These are phyloP conservation scores for Drosophila eohydei DNA, from an alignment of 2,888 invertebrate genomes.

Conservation along the genomic window DNA sequence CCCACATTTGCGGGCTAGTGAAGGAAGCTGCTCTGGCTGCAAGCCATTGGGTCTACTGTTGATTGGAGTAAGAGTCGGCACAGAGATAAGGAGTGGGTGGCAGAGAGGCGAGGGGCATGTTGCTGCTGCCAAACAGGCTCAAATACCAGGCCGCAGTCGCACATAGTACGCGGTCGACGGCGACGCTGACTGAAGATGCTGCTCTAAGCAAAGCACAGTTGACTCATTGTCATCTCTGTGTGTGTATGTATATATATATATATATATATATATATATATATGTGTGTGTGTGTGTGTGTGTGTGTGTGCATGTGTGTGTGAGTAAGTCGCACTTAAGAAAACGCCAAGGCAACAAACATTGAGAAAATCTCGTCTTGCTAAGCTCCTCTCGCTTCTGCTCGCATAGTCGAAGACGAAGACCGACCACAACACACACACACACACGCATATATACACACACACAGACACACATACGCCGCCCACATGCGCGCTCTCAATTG, in stretches of 20 bases:
- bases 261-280: neutral
- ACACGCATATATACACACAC: constrained; percentile 2
- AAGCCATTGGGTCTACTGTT: constrained; percentile 15
- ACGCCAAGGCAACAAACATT: constrained; percentile 61
- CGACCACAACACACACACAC: constrained; percentile 45
- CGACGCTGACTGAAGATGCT: constrained; percentile 53
- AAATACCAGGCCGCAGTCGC: constrained; percentile 64
- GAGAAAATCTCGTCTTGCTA: constrained; percentile 51
- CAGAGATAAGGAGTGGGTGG: no score
- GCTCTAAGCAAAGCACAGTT: constrained; percentile 33
- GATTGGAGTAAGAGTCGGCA: neutral
- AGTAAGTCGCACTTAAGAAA: constrained; percentile 63
- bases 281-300: neutral
- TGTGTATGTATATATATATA: constrained; percentile 1
- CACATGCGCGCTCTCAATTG: constrained; percentile 63
- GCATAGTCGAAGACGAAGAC: constrained; percentile 48
- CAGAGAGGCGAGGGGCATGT: constrained; percentile 1
- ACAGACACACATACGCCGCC: constrained; percentile 31
- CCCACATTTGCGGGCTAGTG: constrained; percentile 73
- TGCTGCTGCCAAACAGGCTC: constrained; percentile 41
- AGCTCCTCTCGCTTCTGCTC: constrained; percentile 47
- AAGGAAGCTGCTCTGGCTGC: constrained; percentile 30
- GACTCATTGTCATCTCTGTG: constrained; percentile 46
- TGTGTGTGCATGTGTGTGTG: constrained; percentile 27
- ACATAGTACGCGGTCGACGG: constrained; percentile 72